Evolutionary conservation across 2,888 invertebrate species (phyloP), one percentile per base, ranked within the genome.

Genomic region (Stegana nigrithorax): DNA sequence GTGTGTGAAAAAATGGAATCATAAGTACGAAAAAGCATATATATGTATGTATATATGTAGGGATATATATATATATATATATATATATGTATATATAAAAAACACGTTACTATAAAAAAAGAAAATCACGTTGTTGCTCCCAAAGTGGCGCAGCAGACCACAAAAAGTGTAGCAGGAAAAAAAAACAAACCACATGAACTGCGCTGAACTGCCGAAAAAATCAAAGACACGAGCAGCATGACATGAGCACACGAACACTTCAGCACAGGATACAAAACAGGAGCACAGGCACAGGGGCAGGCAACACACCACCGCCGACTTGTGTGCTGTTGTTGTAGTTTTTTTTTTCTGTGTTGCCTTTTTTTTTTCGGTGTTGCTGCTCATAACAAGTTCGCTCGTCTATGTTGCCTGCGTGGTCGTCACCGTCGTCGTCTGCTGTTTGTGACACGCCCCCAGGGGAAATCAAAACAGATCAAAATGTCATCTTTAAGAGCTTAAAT

Each of bases 391-490:
- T 17, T 17, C 44, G 19, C 19, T 17, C 10, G 39, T 25, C 14
- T 51, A 14, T 7, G 12, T 19, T 21, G 23, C 25, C n/a, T 7
- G 10, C 23, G 12, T 50, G 27, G 14, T 10, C n/a, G 53, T 4
- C 27, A 50, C 12, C 44, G 44, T 4, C 4, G 44, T 44, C n/a
- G 12, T 19, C 10, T 17, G 44, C 19, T 12, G 25, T 60, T 45
- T 19, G 59, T 59, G 47, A 67, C 65, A 63, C 63, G 59, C 56
- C 62, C 69, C 70, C 82, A 66, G 65, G 83, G 82, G 82, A 82
- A 82, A 83, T 82, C 82, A 81, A 79, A 81, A 77, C 78, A 82
- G 83, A 81, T 82, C 82, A 82, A 82, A 82, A 82, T 82, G 81
- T 75, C 83, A 78, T 81, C 81, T 81, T 82, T 82, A 81, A 83